Percentiles rank a stretch among this genome's conserved stretches.
Evolutionary conservation across 2,113 vertebrate species (phyloP).

Genomic region (Setophaga petechia): DNA sequence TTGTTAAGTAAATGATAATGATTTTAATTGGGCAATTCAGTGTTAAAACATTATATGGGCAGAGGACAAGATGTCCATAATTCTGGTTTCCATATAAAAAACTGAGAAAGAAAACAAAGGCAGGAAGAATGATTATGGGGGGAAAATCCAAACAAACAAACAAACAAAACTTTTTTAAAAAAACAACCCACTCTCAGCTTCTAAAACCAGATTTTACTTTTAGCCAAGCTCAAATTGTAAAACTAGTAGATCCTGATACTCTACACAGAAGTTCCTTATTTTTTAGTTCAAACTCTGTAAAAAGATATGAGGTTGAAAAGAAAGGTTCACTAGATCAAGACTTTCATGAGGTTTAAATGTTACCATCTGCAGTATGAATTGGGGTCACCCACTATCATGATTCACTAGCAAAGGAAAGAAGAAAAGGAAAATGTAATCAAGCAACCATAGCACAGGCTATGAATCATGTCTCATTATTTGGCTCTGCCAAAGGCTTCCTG

Average conservation of each 20-base stretch:
- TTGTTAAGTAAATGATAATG: not conserved
- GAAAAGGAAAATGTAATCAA: slow-evolving; percentile 41
- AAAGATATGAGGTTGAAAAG: not conserved
- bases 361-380: slow-evolving; percentile 35
- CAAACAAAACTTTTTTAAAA: not conserved
- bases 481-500: slow-evolving; percentile 10
- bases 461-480: slow-evolving; percentile 20
- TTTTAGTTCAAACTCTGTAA: not conserved
- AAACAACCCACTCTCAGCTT: not conserved
- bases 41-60: not conserved
- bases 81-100: not conserved
- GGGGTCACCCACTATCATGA: not conserved
- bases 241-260: not conserved
- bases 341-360: slow-evolving; percentile 14
- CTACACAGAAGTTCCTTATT: not conserved
- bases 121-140: not conserved
- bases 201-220: not conserved
- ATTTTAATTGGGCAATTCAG: not conserved
- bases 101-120: not conserved
- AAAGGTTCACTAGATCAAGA: not conserved
- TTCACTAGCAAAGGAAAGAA: slow-evolving; percentile 25
- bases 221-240: not conserved
- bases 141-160: not conserved
- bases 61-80: not conserved
- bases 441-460: not conserved